Evolutionary conservation across 1,140 invertebrate genomes (phyloP), one percentile per base, ranked within the genome.

Genomic region (Hylaeus anthracinus): DNA sequence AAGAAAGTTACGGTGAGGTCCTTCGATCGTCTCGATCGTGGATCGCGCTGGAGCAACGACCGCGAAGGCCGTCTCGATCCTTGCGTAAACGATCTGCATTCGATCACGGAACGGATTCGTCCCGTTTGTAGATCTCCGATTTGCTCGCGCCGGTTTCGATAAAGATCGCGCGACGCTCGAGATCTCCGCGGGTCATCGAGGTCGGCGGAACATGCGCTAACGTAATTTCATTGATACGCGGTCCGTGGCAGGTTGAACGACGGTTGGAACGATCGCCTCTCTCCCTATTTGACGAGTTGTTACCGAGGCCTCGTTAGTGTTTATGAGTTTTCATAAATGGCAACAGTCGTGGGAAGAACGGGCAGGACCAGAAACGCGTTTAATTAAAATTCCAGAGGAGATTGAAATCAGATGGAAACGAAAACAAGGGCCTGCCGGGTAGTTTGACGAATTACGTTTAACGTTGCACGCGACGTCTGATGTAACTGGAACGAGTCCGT

Each of bases 61-160:
- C 83, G 67, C 63, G 80, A 86, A 76, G 61, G 55, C 37, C 48
- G n/a, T 48, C 61, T 0, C 9, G 15, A 55, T 76, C 69, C 10
- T 79, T 71, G 53, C n/a, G 60, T 66, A 79, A 79, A 37, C n/a
- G 60, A 84, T 63, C 60, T 12, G 2, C 4, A 26, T 26, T 26
- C 70, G 26, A 67, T 60, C 10, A 10, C 10, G 26, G 53, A 74
- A 53, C 43, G 15, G 26, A 80, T 53, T 66, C 26, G 2, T 48
- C 1, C 10, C n/a, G n/a, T 5, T 26, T 26, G 5, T 0, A n/a
- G 15, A 56, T 75, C 26, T 70, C 15, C 43, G 55, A 65, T 15
- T 51, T 61, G 2, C 1, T 26, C 10, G 5, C 2, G 48, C 12
- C 8, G 0, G 1, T 5, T 26, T 53, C 45, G 45, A 70, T 55